Evolutionary conservation across 2,113 vertebrate species (phyloP).

Genomic region (Nycticebus coucang): DNA sequence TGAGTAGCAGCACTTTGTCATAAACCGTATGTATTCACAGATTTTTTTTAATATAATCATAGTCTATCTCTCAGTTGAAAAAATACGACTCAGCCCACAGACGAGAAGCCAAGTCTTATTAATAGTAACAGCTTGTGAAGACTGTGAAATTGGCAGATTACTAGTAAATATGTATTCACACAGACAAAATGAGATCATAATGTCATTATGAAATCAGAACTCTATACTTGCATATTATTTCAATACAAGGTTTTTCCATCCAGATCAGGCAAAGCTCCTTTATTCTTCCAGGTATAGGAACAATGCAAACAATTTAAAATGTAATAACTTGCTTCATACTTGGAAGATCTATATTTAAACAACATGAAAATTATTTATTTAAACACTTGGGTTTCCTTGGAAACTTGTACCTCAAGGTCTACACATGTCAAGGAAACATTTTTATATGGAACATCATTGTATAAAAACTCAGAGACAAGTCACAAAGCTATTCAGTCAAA

Average conservation of each 20-base stretch:
- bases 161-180: slow-evolving; percentile 41
- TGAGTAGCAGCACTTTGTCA: neutral
- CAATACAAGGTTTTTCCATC: neutral
- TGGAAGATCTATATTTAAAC: slow-evolving; percentile 22
- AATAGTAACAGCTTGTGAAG: neutral
- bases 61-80: slow-evolving; percentile 9
- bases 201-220: slow-evolving; percentile 17
- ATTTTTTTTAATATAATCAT: neutral
- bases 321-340: neutral
- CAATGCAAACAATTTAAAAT: slow-evolving; percentile 41
- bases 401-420: slow-evolving; percentile 37
- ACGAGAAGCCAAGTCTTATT: neutral
- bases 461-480: neutral
- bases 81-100: neutral
- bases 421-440: neutral
- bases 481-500: neutral
- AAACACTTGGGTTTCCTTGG: slow-evolving; percentile 45
- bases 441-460: neutral
- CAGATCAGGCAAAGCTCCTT: neutral
- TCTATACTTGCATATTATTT: slow-evolving; percentile 52
- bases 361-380: slow-evolving; percentile 12
- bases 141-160: slow-evolving; percentile 9
- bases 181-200: neutral
- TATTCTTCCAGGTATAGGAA: slow-evolving; percentile 20
- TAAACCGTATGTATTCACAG: neutral